Base-by-base conservation (phyloP, 2,888 invertebrate genomes). In the Drosophila lutescens region DNA sequence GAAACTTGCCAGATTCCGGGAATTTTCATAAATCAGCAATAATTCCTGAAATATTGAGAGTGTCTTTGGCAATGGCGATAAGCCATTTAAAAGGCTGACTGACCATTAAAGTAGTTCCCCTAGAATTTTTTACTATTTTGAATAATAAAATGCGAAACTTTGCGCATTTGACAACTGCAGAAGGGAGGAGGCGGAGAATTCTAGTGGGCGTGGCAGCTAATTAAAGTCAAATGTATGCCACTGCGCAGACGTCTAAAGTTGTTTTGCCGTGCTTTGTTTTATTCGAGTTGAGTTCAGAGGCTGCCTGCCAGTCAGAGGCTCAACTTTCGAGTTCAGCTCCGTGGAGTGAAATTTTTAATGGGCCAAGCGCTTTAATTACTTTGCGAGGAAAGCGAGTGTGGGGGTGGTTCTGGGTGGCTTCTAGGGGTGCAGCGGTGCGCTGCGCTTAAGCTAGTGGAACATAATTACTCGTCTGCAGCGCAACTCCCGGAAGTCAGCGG, bases 321-420 rank as follows among this genome's bases (percentile, higher is more conserved):
- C 74, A 85, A 89, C 89, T 88, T 88, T 87, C 60, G 83, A 88
- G 86, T 76, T 82, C 80, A 86, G 88, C 86, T 85, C 89, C 67
- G 72, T 80, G 77, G 84, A 85, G 85, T 88, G 72, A 66, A 85
- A 89, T 86, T 89, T 88, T 85, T 85, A 89, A 85, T 85, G 83
- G 85, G 82, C 88, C 88, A 89, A 89, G 85, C 85, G 71, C 88
- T 86, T 86, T 86, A 86, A 86, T 85, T 85, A 85, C 89, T 85
- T 86, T 86, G 66, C 74, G 30, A 26, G 26, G 26, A 0, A 2
- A 75, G 15, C 43, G 34, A 53, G 54, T 30, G 57, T 23, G 60
- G 43, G 62, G 26, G 36, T 50, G 53, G 44, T 30, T 51, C 4
- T 2, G 23, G 38, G 59, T 23, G 32, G 60, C 12, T 13, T 51